Base-by-base conservation (phyloP, 2,797 vertebrate species). In the Orestias chungarensis region DNA sequence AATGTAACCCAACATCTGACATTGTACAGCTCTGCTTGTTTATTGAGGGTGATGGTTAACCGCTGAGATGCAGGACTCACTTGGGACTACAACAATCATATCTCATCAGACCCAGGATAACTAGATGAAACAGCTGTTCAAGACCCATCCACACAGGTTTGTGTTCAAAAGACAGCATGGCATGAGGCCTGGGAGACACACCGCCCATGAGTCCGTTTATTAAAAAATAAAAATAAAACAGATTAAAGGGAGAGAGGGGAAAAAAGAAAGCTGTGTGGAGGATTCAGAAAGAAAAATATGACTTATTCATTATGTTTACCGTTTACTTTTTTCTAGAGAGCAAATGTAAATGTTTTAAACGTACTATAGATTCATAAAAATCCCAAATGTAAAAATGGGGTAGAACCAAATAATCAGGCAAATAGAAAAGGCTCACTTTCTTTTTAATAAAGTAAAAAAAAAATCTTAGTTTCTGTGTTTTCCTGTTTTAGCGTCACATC, bases 241-340 rank as follows among this genome's bases (percentile, higher is more conserved):
- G 27, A 75, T 59, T 73, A 81, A 78, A 84, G 57, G 85, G 35
- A 78, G 62, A 75, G 61, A 66, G 42, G 54, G 50, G 35, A 33
- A 49, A n/a, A 82, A 44, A 59, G 70, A 70, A 71, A 65, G 78
- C 69, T 81, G 75, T 68, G 75, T 70, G 78, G 61, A 83, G 68
- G 82, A 83, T 65, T 59, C 46, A 81, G 78, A 88, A 79, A 88
- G 82, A 88, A 84, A 88, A 82, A 87, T 76, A 95, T 94, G 66
- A 94, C 93, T 94, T 93, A 95, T 95, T 95, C 90, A 94, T 81
- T 83, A 79, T 94, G 94, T 95, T 94, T 95, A 94, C 93, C 72
- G 82, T 92, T 92, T 92, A 90, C 86, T 81, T 91, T 92, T 88
- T 90, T 88, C 88, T 87, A 68, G 83, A 90, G 87, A 86, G 89